Evolutionary conservation across 2,888 invertebrate genomes (phyloP), one percentile per base, ranked within the genome.

Genomic region (Coleophora flavipennella): DNA sequence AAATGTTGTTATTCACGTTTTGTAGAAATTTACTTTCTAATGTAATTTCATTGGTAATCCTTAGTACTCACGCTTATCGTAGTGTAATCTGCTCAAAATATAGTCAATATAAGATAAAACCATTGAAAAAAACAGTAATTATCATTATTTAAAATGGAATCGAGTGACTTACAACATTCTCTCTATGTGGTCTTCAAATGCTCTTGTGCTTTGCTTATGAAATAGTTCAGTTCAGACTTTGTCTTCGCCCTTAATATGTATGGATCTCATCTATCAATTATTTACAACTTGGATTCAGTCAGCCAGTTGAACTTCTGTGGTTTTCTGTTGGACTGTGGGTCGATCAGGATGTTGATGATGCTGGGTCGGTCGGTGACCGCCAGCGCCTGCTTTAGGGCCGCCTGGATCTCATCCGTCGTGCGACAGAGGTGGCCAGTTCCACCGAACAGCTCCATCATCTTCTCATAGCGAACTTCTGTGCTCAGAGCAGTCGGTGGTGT

Each of bases 281-380:
- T 59, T 88, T 87, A 95, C 55, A 95, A 83, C 74, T 97, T 97
- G 6, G 96, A 95, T 76, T 95, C 94, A 0, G 97, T 96, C 4
- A 97, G 85, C 97, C 97, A 97, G 64, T 88, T 91, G 71, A 95
- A 96, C 12, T 92, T 88, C 80, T 98, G 98, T 31, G 93, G 90
- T 74, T 97, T 97, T 48, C 97, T 89, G 66, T 93, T 94, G 10
- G 97, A 93, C 46, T 90, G 88, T 3, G 97, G 94, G 67, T 90
- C 91, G 40, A 98, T 98, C 59, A 94, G 89, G 14, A 97, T 91
- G 67, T 98, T 98, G 52, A 98, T 94, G 50, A 98, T 89, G 45
- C 91, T 91, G 0, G 97, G 96, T 43, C 89, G 88, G 70, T 93
- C 91, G 1, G 80, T 89, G 27, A 91, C 87, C 46, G 87, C 73